phyloP scores from a whole-genome alignment of 2,113 vertebrate species.

The Larimichthys polyactis region DNA sequence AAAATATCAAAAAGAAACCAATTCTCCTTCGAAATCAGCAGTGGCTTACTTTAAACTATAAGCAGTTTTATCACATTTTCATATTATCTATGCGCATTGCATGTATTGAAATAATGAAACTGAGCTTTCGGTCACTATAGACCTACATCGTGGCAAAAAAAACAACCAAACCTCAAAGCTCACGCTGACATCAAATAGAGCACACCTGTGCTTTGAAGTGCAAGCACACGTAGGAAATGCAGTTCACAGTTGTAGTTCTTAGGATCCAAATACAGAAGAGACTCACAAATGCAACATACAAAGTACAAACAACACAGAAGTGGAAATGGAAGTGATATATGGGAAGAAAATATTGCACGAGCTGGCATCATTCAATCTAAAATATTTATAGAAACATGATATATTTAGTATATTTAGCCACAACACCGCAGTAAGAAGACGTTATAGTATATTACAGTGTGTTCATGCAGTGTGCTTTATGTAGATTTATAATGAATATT shows the following conservation, averaged over 20 bases:
- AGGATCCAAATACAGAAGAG: background rate
- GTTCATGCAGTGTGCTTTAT: background rate
- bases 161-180: conserved; percentile 1
- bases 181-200: background rate
- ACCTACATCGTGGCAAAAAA: background rate
- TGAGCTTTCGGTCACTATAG: background rate
- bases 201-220: conserved; percentile 19
- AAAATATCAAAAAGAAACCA: background rate
- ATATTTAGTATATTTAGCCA: background rate
- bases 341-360: background rate
- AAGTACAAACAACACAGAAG: background rate
- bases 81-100: background rate
- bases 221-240: conserved; percentile 9
- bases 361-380: background rate
- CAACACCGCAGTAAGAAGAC: background rate
- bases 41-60: background rate
- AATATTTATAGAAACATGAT: background rate
- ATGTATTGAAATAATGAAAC: background rate
- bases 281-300: background rate
- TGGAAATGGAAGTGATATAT: background rate
- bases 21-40: background rate
- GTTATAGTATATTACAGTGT: background rate
- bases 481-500: background rate
- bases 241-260: background rate
- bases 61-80: background rate